Base-by-base conservation (phyloP, 2,113 vertebrate species). In the Alouatta palliata region DNA sequence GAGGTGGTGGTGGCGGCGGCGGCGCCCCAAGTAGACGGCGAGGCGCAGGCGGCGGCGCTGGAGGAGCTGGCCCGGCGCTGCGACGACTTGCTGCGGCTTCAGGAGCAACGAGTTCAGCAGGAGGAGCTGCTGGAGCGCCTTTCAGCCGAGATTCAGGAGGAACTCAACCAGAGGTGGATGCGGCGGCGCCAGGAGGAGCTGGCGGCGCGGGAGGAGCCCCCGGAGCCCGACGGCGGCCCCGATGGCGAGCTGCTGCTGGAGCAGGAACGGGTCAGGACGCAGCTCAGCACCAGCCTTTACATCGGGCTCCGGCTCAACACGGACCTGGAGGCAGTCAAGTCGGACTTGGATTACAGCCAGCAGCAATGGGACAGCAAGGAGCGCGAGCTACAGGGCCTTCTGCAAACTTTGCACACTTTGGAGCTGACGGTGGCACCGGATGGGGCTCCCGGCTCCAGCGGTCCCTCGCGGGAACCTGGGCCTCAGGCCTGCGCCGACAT, bases 91-190 rank as follows among this genome's bases (percentile, higher is more conserved):
- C 95, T 99, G 84, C 95, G 94, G 95, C 98, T 99, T 71, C 99
- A 99, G 75, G 99, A 99, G 95, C 98, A 99, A 98, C 98, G 99
- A 94, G 96, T 97, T 87, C 98, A 98, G 94, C 99, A 99, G 96
- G 99, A 99, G 97, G 98, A 98, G 87, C 98, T 99, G 47, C 98
- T 99, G 77, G 99, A 99, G 95, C 98, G 96, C 40, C 97, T 99
- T 80, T 99, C 98, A 0, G 95, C 97, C 75, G 99, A 99, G 98
- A 99, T 99, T 88, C 99, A 99, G 96, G 99, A 99, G 98, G 99
- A 99, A 98, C 98, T 99, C 94, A 99, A 99, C 98, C 99, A 98
- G 95, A 98, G 99, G 97, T 99, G 99, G 99, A 99, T 99, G 99
- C 98, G 98, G 97, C 97, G 99, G 97, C 99, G 99, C 92, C 98